A percentile compares a stretch with the other conserved stretches of the same genome.
Conservation (phyloP, 2,888 invertebrate species). For the Uloborus plumipes region DNA sequence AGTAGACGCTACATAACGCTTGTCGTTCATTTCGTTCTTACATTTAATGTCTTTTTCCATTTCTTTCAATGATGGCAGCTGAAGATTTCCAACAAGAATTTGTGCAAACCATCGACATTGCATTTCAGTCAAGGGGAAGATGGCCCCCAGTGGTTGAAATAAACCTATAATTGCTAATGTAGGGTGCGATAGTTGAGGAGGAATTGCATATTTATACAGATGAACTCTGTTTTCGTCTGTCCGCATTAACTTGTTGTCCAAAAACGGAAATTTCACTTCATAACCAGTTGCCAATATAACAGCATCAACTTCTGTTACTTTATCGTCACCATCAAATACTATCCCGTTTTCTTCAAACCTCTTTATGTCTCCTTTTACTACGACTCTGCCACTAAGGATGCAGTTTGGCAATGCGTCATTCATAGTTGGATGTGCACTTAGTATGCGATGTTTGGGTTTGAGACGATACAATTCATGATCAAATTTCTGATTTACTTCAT, state of each 20-base stretch:
- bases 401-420: slow-evolving; percentile 73
- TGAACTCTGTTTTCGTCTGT: slow-evolving; percentile 37
- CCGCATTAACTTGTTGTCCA: slow-evolving; percentile 64
- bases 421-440: slow-evolving; percentile 68
- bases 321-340: slow-evolving; percentile 67
- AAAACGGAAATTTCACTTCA: slow-evolving; percentile 70
- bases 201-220: slow-evolving; percentile 59
- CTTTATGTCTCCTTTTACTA: slow-evolving; percentile 69
- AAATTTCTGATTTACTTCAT: slow-evolving; percentile 68
- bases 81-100: slow-evolving; percentile 76
- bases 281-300: slow-evolving; percentile 71
- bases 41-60: slow-evolving; percentile 79
- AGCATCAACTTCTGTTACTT: slow-evolving; percentile 69
- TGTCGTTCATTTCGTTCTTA: slow-evolving; percentile 78
- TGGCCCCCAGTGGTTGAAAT: slow-evolving; percentile 82
- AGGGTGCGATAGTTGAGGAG: slow-evolving; percentile 80
- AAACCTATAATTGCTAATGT: slow-evolving; percentile 87
- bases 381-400: slow-evolving; percentile 70
- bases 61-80: slow-evolving; percentile 76
- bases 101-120: slow-evolving; percentile 76
- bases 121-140: slow-evolving; percentile 87
- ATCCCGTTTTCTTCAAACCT: slow-evolving; percentile 65
- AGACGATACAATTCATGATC: slow-evolving; percentile 71
- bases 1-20: slow-evolving; percentile 81
- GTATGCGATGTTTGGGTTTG: slow-evolving; percentile 70